A percentile compares a stretch with the other conserved stretches of the same genome.
phyloP scores from a whole-genome alignment of 1,140 invertebrate species.

The Nixonia krombeini region DNA sequence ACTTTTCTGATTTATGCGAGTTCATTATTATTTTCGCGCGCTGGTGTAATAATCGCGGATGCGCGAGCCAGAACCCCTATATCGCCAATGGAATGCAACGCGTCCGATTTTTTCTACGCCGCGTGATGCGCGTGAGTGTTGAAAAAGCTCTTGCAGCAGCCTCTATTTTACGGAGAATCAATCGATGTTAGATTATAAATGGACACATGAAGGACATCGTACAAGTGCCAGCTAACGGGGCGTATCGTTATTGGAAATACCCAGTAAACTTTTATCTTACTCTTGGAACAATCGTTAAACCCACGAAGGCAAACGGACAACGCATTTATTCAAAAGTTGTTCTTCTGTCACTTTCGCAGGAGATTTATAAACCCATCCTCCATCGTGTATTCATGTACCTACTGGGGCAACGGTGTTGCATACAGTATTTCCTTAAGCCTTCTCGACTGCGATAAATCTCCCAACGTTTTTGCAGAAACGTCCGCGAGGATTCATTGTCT shows the following conservation, averaged over 20 bases:
- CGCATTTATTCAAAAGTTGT: constrained; percentile 27
- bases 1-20: constrained; percentile 68
- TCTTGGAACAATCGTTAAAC: no score
- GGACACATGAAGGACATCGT: no score
- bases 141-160: no score
- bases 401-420: constrained; percentile 26
- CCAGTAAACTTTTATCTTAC: no score
- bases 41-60: constrained; percentile 56
- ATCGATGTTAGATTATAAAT: no score
- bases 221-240: no score
- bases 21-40: constrained; percentile 69
- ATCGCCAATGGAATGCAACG: constrained; percentile 23
- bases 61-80: constrained; percentile 21
- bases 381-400: constrained; percentile 31
- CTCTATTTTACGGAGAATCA: no score
- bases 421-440: constrained; percentile 22
- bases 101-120: constrained; percentile 15
- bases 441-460: constrained; percentile 11
- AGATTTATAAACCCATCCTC: constrained; percentile 36
- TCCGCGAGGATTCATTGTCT: background rate
- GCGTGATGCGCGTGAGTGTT: background rate
- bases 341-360: constrained; percentile 30
- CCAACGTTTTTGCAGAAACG: constrained; percentile 2
- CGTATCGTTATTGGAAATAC: no score
- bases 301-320: constrained; percentile 10